Conservation (phyloP, 2,113 vertebrate species). For the Leucosticte australis region DNA sequence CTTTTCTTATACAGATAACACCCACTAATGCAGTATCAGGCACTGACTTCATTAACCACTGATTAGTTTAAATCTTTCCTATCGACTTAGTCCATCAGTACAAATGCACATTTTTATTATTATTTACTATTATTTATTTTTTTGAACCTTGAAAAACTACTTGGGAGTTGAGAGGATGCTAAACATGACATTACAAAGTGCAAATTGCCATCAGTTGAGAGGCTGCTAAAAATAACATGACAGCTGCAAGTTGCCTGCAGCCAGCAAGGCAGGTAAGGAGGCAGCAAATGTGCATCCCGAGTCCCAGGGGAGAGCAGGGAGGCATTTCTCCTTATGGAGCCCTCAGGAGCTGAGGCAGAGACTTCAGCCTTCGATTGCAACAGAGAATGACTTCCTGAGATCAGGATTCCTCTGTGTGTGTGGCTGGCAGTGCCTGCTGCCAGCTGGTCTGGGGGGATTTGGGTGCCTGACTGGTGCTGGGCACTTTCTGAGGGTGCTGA, state of each 20-base stretch:
- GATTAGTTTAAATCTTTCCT: conserved; percentile 2
- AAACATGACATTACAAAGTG: background rate
- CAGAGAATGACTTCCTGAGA: background rate
- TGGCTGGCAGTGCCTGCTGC: background rate
- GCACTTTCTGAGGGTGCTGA: background rate
- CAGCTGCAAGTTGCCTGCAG: background rate
- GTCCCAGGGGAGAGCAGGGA: background rate
- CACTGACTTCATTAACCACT: background rate
- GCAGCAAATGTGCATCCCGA: background rate
- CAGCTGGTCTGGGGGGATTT: background rate
- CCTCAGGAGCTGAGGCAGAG: background rate
- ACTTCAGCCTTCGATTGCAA: background rate
- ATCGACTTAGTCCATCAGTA: background rate
- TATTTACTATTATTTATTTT: conserved; percentile 1
- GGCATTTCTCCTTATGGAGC: background rate
- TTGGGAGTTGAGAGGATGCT: background rate
- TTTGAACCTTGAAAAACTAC: background rate
- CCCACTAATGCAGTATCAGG: background rate
- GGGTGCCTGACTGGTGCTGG: background rate
- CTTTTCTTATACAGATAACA: background rate
- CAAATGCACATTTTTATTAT: background rate
- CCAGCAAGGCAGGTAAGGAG: background rate
- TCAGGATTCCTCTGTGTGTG: background rate
- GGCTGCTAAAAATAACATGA: background rate
- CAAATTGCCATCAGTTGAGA: background rate